These are phyloP conservation scores for Spatulosminthurus flaviceps DNA, from an alignment of 2,888 invertebrate genomes.

Conservation along the genomic window DNA sequence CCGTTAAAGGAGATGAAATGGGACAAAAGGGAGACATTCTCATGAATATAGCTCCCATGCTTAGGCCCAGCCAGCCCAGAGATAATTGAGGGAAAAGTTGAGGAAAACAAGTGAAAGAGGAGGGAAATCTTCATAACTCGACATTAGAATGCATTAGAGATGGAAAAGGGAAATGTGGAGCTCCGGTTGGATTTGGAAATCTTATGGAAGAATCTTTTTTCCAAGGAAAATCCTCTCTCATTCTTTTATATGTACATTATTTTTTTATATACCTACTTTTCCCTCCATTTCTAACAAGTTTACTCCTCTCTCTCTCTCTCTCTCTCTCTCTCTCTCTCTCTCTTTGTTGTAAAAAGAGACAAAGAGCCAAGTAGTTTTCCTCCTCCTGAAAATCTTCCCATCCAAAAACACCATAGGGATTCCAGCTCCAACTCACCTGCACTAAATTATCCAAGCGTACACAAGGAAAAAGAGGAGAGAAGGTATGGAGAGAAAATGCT, in stretches of 20 bases:
- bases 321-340: too few species aligned
- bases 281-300: too few species aligned
- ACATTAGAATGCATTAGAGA: not conserved
- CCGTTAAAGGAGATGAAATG: constrained; percentile 5
- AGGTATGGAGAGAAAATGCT: not conserved
- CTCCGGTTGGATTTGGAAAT: too few species aligned
- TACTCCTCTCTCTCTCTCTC: too few species aligned
- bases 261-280: too few species aligned
- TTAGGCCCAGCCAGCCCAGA: not conserved
- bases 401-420: too few species aligned
- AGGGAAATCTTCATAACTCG: not conserved
- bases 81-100: not conserved
- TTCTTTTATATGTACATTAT: too few species aligned
- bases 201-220: not conserved
- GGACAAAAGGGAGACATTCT: not conserved
- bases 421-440: too few species aligned
- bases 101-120: not conserved
- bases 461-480: not conserved
- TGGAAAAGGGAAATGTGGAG: too few species aligned
- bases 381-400: too few species aligned
- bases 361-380: not conserved
- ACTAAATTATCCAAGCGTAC: too few species aligned
- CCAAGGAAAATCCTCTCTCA: not conserved
- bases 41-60: not conserved
- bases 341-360: not conserved